A percentile compares a stretch with the other conserved stretches of the same genome.
Evolutionary conservation across 1,140 invertebrate genomes (phyloP).

Genomic region (Monomorium pharaonis): DNA sequence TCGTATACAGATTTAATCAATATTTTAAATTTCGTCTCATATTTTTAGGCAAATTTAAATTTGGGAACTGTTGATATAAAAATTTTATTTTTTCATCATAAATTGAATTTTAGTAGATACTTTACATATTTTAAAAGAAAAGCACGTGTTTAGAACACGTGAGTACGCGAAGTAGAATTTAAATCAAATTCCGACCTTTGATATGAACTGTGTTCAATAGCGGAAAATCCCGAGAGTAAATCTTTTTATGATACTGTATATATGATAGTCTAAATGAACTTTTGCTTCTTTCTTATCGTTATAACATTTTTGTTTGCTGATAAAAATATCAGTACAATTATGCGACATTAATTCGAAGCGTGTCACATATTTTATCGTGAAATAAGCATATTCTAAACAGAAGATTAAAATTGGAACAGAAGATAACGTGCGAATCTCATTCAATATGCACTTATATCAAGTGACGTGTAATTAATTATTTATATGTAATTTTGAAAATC

Average conservation of each 20-base stretch:
- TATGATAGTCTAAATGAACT: slow-evolving; percentile 44
- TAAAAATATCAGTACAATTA: slow-evolving; percentile 21
- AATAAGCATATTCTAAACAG: background rate
- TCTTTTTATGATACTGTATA: background rate
- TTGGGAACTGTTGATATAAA: background rate
- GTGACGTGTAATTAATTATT: slow-evolving; percentile 2
- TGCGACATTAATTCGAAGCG: background rate
- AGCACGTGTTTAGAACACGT: background rate
- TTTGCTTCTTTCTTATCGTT: slow-evolving; percentile 27
- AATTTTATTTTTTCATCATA: background rate
- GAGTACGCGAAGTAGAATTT: background rate
- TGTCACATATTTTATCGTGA: background rate
- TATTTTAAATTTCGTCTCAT: too few relatives aligned
- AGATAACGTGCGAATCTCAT: background rate
- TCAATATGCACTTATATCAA: background rate
- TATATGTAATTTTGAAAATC: background rate
- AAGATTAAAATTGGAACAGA: background rate
- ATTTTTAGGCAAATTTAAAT: background rate
- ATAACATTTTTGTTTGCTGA: background rate
- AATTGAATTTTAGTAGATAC: background rate
- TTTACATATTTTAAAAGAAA: background rate
- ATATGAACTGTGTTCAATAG: background rate
- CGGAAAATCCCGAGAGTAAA: slow-evolving; percentile 1
- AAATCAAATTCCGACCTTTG: background rate
- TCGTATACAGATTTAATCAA: background rate